A percentile compares a stretch with the other conserved stretches of the same genome.
Conservation (phyloP, 2,113 vertebrate genomes). For the Rattus norvegicus region GRCr8 NC_086033.1:81515501-81516000, state of each 20-base stretch:
- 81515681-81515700: background rate
- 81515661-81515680: background rate
- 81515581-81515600: background rate
- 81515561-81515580: background rate
- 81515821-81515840: background rate
- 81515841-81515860: no score
- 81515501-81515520: background rate
- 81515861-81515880: background rate
- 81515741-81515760: background rate
- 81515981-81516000: background rate
- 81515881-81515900: rapidly evolving
- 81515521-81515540: background rate
- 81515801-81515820: background rate
- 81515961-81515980: background rate
- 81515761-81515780: background rate
- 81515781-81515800: background rate
- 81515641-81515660: background rate
- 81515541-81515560: background rate
- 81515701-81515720: no score
- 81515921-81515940: background rate
- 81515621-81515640: background rate
- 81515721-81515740: background rate
- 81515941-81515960: background rate
- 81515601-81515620: background rate
- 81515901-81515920: rapidly evolving